A percentile compares a stretch with the other conserved stretches of the same genome.
These are phyloP conservation scores for Oithona nana DNA, from an alignment of 2,888 invertebrate genomes.

Conservation along the genomic window DNA sequence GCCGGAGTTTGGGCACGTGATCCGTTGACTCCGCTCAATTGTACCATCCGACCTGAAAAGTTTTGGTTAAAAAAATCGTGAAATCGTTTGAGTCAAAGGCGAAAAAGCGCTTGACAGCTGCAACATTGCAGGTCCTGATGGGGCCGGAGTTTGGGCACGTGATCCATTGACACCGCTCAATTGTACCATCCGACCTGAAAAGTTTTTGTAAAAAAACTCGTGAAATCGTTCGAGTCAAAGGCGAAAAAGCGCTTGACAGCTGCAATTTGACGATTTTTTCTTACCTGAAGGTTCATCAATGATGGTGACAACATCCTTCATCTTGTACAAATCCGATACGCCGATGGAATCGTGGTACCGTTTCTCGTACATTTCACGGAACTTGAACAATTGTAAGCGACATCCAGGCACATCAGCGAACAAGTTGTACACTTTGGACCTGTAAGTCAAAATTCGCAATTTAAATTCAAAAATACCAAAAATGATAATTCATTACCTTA, in stretches of 20 bases:
- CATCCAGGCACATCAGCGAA: constrained; percentile 53
- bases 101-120: not conserved
- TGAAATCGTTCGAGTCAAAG: too few species aligned
- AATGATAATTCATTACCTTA: too few species aligned
- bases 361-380: constrained; percentile 62
- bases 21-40: not conserved
- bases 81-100: too few species aligned
- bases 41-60: not conserved
- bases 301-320: constrained; percentile 57
- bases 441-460: too few species aligned
- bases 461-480: too few species aligned
- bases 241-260: not conserved
- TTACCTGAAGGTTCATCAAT: constrained; percentile 37
- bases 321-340: constrained; percentile 37
- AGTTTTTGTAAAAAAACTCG: not conserved
- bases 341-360: constrained; percentile 49
- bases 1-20: not conserved
- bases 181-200: not conserved
- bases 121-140: not conserved
- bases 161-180: not conserved
- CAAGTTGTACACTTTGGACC: constrained; percentile 49
- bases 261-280: too few species aligned
- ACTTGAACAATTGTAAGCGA: constrained; percentile 53
- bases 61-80: not conserved
- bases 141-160: not conserved